These are phyloP conservation scores for Conistra vaccinii DNA, from an alignment of 2,888 invertebrate species.

Conservation along the genomic window DNA sequence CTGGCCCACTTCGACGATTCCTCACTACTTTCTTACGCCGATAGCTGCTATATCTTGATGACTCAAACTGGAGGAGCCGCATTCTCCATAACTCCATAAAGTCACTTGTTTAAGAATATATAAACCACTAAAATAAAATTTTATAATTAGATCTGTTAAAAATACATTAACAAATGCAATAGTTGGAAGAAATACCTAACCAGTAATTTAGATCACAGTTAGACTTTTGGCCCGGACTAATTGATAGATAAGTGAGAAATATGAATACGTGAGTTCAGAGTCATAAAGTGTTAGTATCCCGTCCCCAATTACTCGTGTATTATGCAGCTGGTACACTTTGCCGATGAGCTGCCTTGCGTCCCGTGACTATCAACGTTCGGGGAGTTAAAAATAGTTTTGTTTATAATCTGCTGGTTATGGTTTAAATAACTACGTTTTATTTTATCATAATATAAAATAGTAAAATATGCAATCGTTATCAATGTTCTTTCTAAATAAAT, in stretches of 20 bases:
- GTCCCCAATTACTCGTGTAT: conserved; percentile 24
- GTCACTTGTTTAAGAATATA: background rate
- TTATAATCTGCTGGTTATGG: background rate
- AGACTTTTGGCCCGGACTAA: conserved; percentile 7
- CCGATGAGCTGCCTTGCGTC: conserved; percentile 36
- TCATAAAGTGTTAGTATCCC: conserved; percentile 22
- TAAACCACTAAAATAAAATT: background rate
- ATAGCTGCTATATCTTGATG: background rate
- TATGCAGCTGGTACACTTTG: conserved; percentile 32
- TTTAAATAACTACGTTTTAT: background rate
- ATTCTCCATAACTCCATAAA: background rate
- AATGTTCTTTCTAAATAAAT: background rate
- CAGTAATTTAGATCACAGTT: conserved; percentile 17
- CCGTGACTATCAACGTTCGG: conserved; percentile 26
- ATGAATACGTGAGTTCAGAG: conserved; percentile 5
- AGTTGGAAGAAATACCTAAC: background rate
- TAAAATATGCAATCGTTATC: background rate
- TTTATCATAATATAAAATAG: background rate
- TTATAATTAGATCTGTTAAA: background rate
- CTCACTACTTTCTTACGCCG: background rate
- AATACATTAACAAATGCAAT: background rate
- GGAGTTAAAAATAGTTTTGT: conserved; percentile 34
- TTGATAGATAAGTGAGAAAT: conserved; percentile 23
- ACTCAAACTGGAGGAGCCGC: background rate
- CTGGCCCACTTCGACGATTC: background rate